Conservation (phyloP, 2,797 vertebrate species). For the Avahi laniger region DNA sequence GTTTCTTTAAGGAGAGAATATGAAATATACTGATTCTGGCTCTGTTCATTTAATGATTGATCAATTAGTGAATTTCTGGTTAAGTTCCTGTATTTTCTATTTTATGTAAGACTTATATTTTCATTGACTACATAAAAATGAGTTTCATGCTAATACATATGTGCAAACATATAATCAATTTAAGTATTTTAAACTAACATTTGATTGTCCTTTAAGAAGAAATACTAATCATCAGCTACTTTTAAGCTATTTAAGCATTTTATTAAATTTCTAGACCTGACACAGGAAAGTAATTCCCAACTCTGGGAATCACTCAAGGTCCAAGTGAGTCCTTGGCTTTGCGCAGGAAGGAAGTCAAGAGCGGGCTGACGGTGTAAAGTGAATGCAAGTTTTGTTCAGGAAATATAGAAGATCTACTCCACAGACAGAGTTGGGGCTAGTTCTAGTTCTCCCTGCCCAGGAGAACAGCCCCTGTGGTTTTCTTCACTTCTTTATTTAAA, state of each 20-base stretch:
- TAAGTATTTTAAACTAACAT: slow-evolving; percentile 20
- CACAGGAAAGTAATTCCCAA: not conserved
- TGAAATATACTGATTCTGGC: not conserved
- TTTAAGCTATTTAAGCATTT: not conserved
- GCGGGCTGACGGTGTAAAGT: not conserved
- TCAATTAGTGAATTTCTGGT: not conserved
- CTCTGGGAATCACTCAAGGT: not conserved
- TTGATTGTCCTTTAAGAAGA: not conserved
- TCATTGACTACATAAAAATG: not conserved
- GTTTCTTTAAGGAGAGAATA: not conserved
- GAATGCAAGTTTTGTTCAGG: not conserved
- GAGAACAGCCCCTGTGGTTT: not conserved
- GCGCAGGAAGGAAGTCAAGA: not conserved
- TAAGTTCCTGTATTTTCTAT: not conserved
- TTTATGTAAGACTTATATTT: not conserved
- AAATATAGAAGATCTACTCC: not conserved
- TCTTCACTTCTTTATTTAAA: not conserved
- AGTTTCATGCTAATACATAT: not conserved
- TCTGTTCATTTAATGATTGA: not conserved
- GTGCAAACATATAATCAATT: not conserved
- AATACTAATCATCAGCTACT: not conserved
- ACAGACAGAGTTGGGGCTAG: not conserved
- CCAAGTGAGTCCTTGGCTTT: not conserved
- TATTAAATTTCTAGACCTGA: not conserved
- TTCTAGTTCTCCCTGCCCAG: not conserved